Percentiles rank a stretch among this genome's conserved stretches.
Conservation (phyloP, 1,140 invertebrate genomes). For the Diabrotica virgifera region DNA sequence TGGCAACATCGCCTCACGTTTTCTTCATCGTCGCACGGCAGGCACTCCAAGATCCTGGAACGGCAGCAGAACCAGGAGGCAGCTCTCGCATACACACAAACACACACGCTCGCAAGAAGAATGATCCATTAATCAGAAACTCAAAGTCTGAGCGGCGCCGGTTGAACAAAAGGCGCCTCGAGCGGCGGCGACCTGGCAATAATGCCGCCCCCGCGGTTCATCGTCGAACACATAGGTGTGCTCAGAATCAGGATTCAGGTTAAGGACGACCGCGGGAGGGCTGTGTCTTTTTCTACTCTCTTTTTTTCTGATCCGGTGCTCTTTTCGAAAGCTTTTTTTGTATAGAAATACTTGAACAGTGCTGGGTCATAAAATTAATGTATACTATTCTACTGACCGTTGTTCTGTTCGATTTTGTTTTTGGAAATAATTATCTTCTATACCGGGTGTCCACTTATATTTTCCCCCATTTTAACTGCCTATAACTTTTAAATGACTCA, state of each 20-base stretch:
- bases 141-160: slow-evolving; percentile 58
- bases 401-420: too few relatives aligned
- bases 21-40: slow-evolving; percentile 1
- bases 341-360: background rate
- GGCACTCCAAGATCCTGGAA: background rate
- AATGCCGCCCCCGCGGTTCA: slow-evolving; percentile 13
- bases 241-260: slow-evolving; percentile 11
- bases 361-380: background rate
- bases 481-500: too few relatives aligned
- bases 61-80: background rate
- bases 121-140: slow-evolving; percentile 57
- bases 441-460: too few relatives aligned
- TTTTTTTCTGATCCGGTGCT: too few relatives aligned
- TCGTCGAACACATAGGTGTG: slow-evolving; percentile 4
- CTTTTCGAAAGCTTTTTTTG: background rate
- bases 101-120: slow-evolving; percentile 45
- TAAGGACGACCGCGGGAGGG: slow-evolving; percentile 13
- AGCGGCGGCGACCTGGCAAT: slow-evolving; percentile 21
- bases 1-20: background rate
- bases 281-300: too few relatives aligned
- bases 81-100: background rate
- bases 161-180: slow-evolving; percentile 36
- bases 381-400: too few relatives aligned
- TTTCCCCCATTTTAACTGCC: too few relatives aligned
- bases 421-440: too few relatives aligned